Percentiles rank a stretch among this genome's conserved stretches.
phyloP scores from a whole-genome alignment of 2,888 invertebrate genomes.

The Nomada fucata region DNA sequence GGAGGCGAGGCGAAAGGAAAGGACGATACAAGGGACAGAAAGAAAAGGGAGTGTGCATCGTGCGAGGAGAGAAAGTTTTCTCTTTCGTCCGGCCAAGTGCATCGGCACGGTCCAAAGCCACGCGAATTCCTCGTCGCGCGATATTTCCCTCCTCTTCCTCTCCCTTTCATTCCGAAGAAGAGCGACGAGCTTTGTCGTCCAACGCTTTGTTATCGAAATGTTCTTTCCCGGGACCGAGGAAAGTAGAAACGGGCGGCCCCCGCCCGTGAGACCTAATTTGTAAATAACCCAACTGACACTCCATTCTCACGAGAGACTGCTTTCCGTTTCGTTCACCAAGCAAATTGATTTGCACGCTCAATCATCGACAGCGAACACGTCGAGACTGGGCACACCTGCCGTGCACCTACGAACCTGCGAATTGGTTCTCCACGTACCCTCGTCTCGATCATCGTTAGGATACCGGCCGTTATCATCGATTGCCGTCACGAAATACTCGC shows the following conservation, averaged over 20 bases:
- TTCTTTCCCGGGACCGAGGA: conserved; percentile 30
- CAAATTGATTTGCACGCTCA: background rate
- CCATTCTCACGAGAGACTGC: too few species aligned
- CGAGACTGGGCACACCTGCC: background rate
- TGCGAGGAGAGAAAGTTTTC: conserved; percentile 56
- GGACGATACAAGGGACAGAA: background rate
- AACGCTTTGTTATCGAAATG: conserved; percentile 63
- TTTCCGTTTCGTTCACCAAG: background rate
- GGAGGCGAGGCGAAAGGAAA: background rate
- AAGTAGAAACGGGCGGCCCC: background rate
- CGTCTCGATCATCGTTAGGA: conserved; percentile 28
- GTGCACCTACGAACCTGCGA: conserved; percentile 14
- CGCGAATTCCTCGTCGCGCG: conserved; percentile 37
- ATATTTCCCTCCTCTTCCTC: conserved; percentile 1
- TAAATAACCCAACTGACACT: too few species aligned
- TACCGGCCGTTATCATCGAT: conserved; percentile 37
- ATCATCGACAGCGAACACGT: background rate
- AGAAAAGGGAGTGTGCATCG: conserved; percentile 11
- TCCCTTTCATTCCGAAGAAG: conserved; percentile 36
- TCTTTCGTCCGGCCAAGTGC: conserved; percentile 42
- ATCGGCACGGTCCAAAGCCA: conserved; percentile 52
- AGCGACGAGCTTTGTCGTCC: conserved; percentile 27
- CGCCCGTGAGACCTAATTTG: too few species aligned
- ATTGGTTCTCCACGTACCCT: conserved; percentile 22
- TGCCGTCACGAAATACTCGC: conserved; percentile 40